Conservation (phyloP, 1,140 invertebrate genomes). For the Trissolcus basalis region DNA sequence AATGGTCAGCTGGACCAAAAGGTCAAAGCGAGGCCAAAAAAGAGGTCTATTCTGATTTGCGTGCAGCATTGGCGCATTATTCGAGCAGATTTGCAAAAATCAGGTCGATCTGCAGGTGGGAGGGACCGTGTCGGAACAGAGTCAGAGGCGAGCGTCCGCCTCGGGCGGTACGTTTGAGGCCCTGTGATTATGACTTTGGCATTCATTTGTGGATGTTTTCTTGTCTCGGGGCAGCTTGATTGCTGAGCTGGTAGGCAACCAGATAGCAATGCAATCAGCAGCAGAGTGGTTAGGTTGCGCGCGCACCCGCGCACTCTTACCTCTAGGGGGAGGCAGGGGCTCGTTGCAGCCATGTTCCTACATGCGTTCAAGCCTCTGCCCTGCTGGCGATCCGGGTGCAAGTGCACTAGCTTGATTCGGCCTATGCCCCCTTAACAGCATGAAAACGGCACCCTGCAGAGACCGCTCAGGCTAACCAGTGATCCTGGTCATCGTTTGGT, state of each 20-base stretch:
- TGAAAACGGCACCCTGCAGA: slow-evolving; percentile 11
- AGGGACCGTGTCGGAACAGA: too few relatives aligned
- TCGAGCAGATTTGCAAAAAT: too few relatives aligned
- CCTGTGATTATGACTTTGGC: too few relatives aligned
- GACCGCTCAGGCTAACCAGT: slow-evolving; percentile 9
- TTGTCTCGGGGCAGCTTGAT: too few relatives aligned
- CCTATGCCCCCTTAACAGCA: slow-evolving; percentile 45
- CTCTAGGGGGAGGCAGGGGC: slow-evolving; percentile 77
- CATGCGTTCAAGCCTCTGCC: slow-evolving; percentile 76
- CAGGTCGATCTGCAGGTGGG: too few relatives aligned
- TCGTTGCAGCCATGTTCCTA: slow-evolving; percentile 76
- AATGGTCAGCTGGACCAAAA: too few relatives aligned
- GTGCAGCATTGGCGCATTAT: too few relatives aligned
- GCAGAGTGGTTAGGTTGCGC: slow-evolving; percentile 31
- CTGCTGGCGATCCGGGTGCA: slow-evolving; percentile 71
- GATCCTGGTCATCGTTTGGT: slow-evolving; percentile 12
- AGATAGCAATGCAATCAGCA: slow-evolving; percentile 12
- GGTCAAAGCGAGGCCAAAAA: too few relatives aligned
- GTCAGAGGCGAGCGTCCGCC: too few relatives aligned
- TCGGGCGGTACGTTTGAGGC: too few relatives aligned
- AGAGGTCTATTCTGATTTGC: too few relatives aligned
- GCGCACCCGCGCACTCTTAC: slow-evolving; percentile 65
- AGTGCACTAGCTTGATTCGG: slow-evolving; percentile 63
- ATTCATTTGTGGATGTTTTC: too few relatives aligned
- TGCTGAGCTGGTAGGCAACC: slow-evolving; percentile 1